Conservation (phyloP, 92 coral and sea anemone genomes). For the Pocillopora grandis region DNA sequence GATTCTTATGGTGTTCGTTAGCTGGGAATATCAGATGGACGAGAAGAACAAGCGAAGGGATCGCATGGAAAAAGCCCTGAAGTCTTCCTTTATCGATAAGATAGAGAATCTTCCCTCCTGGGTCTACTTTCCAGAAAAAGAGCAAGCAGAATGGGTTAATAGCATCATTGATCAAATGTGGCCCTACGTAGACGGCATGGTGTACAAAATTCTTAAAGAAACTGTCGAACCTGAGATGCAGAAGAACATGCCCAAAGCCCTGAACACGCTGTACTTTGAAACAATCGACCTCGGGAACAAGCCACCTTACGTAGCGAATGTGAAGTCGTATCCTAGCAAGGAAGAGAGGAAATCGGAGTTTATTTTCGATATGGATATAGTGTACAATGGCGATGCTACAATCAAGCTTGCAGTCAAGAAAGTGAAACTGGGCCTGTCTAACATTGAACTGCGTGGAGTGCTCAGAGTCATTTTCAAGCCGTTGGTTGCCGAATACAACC, state of each 20-base stretch:
- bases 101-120: constrained; percentile 87
- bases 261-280: constrained; percentile 83
- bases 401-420: constrained; percentile 79
- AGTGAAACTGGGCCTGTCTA: constrained; percentile 79
- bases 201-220: constrained; percentile 82
- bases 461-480: constrained; percentile 92
- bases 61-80: constrained; percentile 77
- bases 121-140: constrained; percentile 88
- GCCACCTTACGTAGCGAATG: constrained; percentile 81
- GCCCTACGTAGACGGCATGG: constrained; percentile 98
- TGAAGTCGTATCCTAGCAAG: constrained; percentile 65
- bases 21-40: constrained; percentile 90
- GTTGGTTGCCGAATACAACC: constrained; percentile 88
- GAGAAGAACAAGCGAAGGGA: constrained; percentile 80
- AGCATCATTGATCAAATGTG: constrained; percentile 94
- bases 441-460: constrained; percentile 82
- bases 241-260: constrained; percentile 81
- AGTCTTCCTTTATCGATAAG: constrained; percentile 79
- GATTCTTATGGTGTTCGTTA: constrained; percentile 85
- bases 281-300: constrained; percentile 89
- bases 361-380: constrained; percentile 85
- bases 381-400: constrained; percentile 89
- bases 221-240: constrained; percentile 97
- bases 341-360: constrained; percentile 61
- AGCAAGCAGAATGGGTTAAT: constrained; percentile 92